Evolutionary conservation across 2,888 invertebrate species (phyloP), one percentile per base, ranked within the genome.

Genomic region (Notocelia uddmanniana): DNA sequence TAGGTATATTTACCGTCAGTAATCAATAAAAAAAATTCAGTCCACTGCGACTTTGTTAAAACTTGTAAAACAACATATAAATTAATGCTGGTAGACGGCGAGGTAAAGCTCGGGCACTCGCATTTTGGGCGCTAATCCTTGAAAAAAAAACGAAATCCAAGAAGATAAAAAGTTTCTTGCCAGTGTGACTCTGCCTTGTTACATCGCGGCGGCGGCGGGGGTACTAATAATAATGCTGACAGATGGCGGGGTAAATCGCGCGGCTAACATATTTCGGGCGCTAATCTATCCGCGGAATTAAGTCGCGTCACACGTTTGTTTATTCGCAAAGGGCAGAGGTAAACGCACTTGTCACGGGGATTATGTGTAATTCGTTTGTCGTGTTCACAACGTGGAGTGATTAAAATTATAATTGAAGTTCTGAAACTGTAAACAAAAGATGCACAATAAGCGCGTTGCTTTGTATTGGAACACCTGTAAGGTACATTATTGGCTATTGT

Each of bases 181-280:
- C 68, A 68, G 59, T 63, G 34, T 60, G 34, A 59, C 63, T 52
- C 68, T 21, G 59, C 68, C 55, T 57, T 67, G 54, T 66, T 62
- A 62, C 64, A 45, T 58, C 48, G 54, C 34, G 73, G 68, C 70
- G 73, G 68, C 70, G 76, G 78, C 75, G 77, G 76, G 41, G 74
- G 58, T 73, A 15, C 74, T 45, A 72, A 37, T 62, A 63, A 68
- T 88, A 87, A 87, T 84, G 81, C 83, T 83, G 82, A 87, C 83
- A 77, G 82, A 88, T 87, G 82, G 82, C 76, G 74, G 82, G 81
- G 83, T 87, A 86, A 88, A 86, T 86, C 85, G 84, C 82, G 79
- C 78, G 80, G 74, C 75, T 79, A 79, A 81, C 77, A 80, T 82
- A 85, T 84, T 82, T 80, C 81, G 78, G 78, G 45, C 75, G 73